phyloP scores from a whole-genome alignment of 2,113 vertebrate species.

The Sylvia atricapilla region DNA sequence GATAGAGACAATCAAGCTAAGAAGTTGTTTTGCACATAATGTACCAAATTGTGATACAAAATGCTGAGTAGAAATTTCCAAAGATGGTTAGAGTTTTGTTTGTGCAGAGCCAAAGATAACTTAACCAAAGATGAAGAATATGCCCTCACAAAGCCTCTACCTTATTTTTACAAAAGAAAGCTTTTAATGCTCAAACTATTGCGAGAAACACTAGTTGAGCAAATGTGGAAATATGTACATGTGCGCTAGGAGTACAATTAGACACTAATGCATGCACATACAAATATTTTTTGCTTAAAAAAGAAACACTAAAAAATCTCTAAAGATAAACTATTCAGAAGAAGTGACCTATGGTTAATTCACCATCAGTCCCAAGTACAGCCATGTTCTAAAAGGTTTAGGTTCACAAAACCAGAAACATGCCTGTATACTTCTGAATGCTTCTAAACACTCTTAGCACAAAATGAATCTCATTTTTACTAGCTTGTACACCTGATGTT shows the following conservation, averaged over 20 bases:
- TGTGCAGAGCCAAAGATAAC: not conserved
- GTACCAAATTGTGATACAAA: not conserved
- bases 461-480: not conserved
- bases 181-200: not conserved
- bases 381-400: not conserved
- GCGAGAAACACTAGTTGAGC: not conserved
- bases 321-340: not conserved
- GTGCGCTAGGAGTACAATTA: not conserved
- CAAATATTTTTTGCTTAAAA: not conserved
- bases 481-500: not conserved
- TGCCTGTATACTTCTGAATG: not conserved
- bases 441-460: not conserved
- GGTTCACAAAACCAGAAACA: not conserved
- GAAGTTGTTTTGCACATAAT: not conserved
- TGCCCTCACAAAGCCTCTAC: not conserved
- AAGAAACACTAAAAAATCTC: not conserved
- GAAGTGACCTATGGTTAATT: not conserved
- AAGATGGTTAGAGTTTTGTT: not conserved
- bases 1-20: not conserved
- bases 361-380: not conserved
- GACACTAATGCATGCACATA: not conserved
- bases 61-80: not conserved
- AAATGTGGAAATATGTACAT: not conserved
- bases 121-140: not conserved
- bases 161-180: not conserved